Conservation (phyloP, 2,888 invertebrate species). For the Scaptodrosophila latifasciaeformis region DNA sequence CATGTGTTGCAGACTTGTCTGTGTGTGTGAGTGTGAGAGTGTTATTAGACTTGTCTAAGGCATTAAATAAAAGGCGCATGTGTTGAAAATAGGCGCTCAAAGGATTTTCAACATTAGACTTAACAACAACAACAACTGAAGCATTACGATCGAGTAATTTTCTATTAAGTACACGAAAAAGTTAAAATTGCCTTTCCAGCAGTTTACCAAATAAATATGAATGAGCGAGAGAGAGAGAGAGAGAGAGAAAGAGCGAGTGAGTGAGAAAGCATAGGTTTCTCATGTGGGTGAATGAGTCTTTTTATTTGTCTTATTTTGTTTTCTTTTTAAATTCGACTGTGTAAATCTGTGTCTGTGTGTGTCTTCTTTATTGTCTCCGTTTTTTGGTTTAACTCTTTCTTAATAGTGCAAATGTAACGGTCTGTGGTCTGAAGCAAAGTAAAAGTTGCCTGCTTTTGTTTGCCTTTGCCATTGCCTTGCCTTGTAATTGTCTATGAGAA, state of each 20-base stretch:
- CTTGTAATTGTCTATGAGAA: too few relatives aligned
- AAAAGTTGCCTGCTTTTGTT: not conserved
- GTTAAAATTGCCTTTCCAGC: constrained; percentile 57
- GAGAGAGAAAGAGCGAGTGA: too few relatives aligned
- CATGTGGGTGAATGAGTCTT: constrained; percentile 17
- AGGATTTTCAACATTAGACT: constrained; percentile 12
- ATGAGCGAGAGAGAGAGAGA: too few relatives aligned
- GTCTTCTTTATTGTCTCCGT: constrained; percentile 9
- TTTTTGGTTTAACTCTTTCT: constrained; percentile 29
- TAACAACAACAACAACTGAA: not conserved
- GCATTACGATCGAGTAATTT: constrained; percentile 52
- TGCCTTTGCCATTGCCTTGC: constrained; percentile 16
- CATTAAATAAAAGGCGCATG: constrained; percentile 36
- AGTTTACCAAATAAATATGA: constrained; percentile 26
- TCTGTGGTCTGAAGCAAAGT: too few relatives aligned
- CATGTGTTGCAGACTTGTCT: too few relatives aligned
- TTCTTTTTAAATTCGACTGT: constrained; percentile 18
- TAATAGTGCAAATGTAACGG: not conserved
- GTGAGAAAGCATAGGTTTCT: too few relatives aligned
- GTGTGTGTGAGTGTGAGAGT: too few relatives aligned
- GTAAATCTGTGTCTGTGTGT: constrained; percentile 20
- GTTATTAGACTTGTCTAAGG: not conserved
- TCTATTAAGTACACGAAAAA: constrained; percentile 59
- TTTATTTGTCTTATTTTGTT: constrained; percentile 16
- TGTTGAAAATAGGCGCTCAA: constrained; percentile 38